phyloP scores from a whole-genome alignment of 35 echinoderm and acorn worm genomes.

The Ophiothrix spiculata region DNA sequence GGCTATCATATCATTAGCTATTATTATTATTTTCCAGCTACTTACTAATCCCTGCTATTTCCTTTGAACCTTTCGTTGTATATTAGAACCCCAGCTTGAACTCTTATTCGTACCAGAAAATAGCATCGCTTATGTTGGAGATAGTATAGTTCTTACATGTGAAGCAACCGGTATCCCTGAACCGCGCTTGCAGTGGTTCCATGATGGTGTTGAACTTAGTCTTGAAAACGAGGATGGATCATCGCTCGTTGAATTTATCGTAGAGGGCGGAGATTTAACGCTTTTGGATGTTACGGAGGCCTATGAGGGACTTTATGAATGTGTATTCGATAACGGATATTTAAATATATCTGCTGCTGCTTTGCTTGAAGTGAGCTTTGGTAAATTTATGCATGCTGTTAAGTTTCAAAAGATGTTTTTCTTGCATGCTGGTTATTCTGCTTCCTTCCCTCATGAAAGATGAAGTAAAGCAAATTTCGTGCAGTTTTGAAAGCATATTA shows the following conservation, averaged over 20 bases:
- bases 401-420: background rate
- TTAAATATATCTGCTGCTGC: slow-evolving; percentile 8
- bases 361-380: background rate
- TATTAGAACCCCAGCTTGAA: background rate
- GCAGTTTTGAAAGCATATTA: too few relatives aligned
- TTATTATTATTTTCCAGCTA: background rate
- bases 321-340: slow-evolving; percentile 4
- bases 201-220: slow-evolving; percentile 9
- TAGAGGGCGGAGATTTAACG: slow-evolving; percentile 30
- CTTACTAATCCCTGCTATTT: background rate
- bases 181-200: slow-evolving; percentile 37
- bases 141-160: slow-evolving; percentile 4
- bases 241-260: slow-evolving; percentile 13
- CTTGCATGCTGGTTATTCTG: background rate
- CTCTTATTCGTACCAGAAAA: background rate
- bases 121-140: background rate
- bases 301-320: slow-evolving; percentile 21
- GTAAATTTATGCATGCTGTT: background rate
- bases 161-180: slow-evolving; percentile 28
- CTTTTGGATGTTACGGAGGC: slow-evolving; percentile 5
- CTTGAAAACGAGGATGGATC: background rate
- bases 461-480: too few relatives aligned
- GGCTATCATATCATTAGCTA: background rate
- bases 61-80: background rate
- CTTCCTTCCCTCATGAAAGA: too few relatives aligned